Evolutionary conservation across 2,113 vertebrate species (phyloP), one percentile per base, ranked within the genome.

Genomic region (Phaetusa simplex): DNA sequence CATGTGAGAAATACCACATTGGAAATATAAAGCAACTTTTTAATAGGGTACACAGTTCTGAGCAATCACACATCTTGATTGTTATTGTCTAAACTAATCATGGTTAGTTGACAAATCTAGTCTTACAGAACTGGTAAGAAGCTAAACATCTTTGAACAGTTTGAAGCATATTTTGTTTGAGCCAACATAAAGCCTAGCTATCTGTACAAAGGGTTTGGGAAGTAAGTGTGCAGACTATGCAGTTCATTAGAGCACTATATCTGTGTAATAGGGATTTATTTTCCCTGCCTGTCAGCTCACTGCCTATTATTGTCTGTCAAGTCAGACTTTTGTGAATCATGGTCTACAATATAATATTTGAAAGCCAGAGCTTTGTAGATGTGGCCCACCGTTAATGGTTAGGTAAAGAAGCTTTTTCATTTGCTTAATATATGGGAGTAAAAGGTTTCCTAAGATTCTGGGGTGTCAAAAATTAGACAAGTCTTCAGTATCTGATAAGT

Each of bases 181-280:
- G 40, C 12, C 26, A 79, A 6, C 55, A 14, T 69, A 91, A 73
- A 93, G 21, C 12, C 23, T 30, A 22, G 27, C 29, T 84, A 27
- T 36, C n/a, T 78, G 12, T 81, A 76, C 32, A 90, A 53, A 87
- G 15, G 12, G 14, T 14, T 18, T 95, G 45, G 52, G 26, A 82
- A 90, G 58, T 82, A 82, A 95, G 70, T n/a, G 53, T 40, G 34
- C 27, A 93, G 74, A 58, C 85, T 93, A 19, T 42, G n/a, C 23
- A 59, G 79, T 82, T 98, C 95, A 90, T 96, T 96, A 97, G 52
- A 96, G 22, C 19, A 30, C 43, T 86, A 1, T 38, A 62, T 64
- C 22, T 59, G 27, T 82, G 34, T 53, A 79, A 58, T 9, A 56
- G 34, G 30, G 62, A 64, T 86, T 83, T 71, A 26, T 87, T 69